Base-by-base conservation (phyloP, 2,888 invertebrate genomes). In the Hirtodrosophila duncani region DNA sequence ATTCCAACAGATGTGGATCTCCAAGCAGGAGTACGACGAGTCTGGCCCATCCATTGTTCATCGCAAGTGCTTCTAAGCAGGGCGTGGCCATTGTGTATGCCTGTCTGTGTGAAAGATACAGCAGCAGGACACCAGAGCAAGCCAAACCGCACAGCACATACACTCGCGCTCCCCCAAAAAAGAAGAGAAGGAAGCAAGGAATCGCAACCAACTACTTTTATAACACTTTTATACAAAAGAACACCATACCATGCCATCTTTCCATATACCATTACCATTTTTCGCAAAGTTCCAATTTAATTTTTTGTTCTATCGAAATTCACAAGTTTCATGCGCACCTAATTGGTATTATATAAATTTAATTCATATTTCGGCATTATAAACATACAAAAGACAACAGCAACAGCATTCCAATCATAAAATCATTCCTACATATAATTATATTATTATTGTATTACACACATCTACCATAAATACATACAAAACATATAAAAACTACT, bases 1-100 rank as follows among this genome's bases (percentile, higher is more conserved):
- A 88, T 95, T 96, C 94, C 95, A 95, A 87, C 94, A 95, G 90
- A 95, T 95, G 95, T 95, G 95, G 95, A 95, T 96, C 90, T 94
- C 94, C 86, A 97, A 97, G 90, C 96, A 97, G 89, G 97, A 97
- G 87, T 97, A 97, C 89, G 97, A 97, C 88, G 97, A 97, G 89
- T 96, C 96, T 80, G 97, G 97, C 83, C 97, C 97, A 83, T 94
- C 95, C 83, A 96, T 96, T 87, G 97, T 97, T 86, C 97, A 97
- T 93, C 94, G 97, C 91, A 97, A 97, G 91, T 97, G 97, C 91
- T 97, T 97, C 93, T 96, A 96, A 92, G 58, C 60, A 23, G 67
- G 67, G 59, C 61, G 70, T 72, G 78, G 72, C 48, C 11, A 8
- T 18, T 26, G 14, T 18, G 23, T 21, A 14, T 23, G 23, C 27